Percentiles rank a stretch among this genome's conserved stretches.
Conservation (phyloP, 1,140 invertebrate species). For the Whitmania pigra region DNA sequence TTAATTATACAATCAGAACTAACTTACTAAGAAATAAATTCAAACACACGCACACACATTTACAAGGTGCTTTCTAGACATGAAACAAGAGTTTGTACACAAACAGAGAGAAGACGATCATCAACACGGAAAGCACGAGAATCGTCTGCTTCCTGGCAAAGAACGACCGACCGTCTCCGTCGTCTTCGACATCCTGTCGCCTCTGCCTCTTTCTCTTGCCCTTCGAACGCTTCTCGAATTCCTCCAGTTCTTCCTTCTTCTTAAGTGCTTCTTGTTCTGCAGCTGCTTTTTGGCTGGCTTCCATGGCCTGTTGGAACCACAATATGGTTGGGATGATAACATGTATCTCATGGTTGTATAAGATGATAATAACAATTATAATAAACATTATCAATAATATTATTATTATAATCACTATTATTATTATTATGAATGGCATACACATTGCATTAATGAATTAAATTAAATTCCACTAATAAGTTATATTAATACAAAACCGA, state of each 20-base stretch:
- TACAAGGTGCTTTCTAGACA: not conserved
- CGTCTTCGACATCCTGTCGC: conserved; percentile 12
- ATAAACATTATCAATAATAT: too few relatives aligned
- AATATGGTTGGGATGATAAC: too few relatives aligned
- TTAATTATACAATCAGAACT: not conserved
- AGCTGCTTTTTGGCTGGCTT: not conserved
- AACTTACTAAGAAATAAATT: conserved; percentile 12
- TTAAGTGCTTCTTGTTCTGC: conserved; percentile 21
- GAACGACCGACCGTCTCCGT: conserved; percentile 27
- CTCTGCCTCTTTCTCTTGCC: conserved; percentile 33
- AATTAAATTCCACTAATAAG: too few relatives aligned
- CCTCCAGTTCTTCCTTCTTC: conserved; percentile 32
- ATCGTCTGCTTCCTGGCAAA: conserved; percentile 26
- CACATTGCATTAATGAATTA: too few relatives aligned
- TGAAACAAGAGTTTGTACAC: conserved; percentile 27
- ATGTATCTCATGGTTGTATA: too few relatives aligned
- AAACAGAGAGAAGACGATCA: conserved; percentile 28
- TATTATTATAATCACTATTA: too few relatives aligned
- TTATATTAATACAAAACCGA: too few relatives aligned
- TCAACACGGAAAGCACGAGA: conserved; percentile 25
- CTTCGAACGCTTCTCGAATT: conserved; percentile 27
- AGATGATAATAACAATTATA: too few relatives aligned
- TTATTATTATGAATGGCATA: too few relatives aligned
- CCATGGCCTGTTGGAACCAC: not conserved
- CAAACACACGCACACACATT: conserved; percentile 15